Conservation (phyloP, 2,113 vertebrate genomes). For the Axis porcinus region DNA sequence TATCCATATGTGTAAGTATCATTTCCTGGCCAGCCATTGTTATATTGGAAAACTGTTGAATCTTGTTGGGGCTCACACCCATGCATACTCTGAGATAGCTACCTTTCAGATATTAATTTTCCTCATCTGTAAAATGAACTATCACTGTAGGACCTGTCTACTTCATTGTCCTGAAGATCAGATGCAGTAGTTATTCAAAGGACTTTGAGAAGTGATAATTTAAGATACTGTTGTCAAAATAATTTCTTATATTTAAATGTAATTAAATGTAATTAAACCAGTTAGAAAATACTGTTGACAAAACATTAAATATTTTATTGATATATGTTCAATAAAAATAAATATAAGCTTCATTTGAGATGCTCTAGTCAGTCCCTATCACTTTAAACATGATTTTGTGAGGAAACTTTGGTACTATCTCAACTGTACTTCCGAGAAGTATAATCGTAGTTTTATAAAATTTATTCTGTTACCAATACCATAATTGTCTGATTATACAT, state of each 20-base stretch:
- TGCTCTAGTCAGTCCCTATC: background rate
- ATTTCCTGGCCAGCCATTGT: background rate
- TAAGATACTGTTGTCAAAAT: background rate
- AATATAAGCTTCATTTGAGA: background rate
- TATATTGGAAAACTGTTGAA: background rate
- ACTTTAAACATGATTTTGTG: background rate
- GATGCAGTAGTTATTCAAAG: background rate
- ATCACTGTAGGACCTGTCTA: accelerated
- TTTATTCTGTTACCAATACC: background rate
- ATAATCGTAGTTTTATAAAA: background rate
- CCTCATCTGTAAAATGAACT: background rate
- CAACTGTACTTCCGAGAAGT: background rate
- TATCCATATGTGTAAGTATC: background rate
- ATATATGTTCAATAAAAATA: background rate
- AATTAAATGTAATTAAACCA: background rate
- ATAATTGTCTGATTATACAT: background rate
- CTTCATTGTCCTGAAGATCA: background rate
- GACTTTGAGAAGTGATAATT: background rate
- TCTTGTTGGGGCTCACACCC: background rate
- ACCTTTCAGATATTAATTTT: background rate
- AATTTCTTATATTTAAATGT: background rate
- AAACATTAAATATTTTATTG: background rate
- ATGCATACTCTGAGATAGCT: background rate
- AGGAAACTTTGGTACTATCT: background rate
- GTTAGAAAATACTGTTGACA: background rate